Conservation (phyloP, 2,888 invertebrate species). For the Acleris holmiana region DNA sequence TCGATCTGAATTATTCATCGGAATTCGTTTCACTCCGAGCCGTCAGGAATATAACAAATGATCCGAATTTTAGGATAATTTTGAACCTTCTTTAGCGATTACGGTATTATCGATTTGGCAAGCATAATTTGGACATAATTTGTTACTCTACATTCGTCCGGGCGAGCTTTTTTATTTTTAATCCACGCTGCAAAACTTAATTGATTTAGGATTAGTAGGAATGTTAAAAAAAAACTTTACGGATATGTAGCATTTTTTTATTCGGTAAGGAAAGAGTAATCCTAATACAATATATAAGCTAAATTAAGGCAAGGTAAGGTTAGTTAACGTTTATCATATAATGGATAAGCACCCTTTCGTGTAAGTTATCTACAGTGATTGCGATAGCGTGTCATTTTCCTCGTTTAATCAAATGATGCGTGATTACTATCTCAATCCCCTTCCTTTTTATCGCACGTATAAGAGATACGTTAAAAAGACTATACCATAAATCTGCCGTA, state of each 20-base stretch:
- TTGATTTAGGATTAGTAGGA: too few relatives aligned
- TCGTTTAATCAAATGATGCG: conserved; percentile 35
- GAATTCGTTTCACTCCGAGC: conserved; percentile 73
- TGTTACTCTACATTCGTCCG: conserved; percentile 6
- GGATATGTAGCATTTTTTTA: too few relatives aligned
- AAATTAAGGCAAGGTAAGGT: too few relatives aligned
- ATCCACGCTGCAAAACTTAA: neutral
- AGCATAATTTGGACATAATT: conserved; percentile 59
- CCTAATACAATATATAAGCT: too few relatives aligned
- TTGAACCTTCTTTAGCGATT: conserved; percentile 63
- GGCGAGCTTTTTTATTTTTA: conserved; percentile 1
- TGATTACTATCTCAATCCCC: conserved; percentile 42
- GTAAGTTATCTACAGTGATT: too few relatives aligned
- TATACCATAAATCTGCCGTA: conserved; percentile 65
- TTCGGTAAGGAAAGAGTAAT: too few relatives aligned
- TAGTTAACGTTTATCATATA: too few relatives aligned
- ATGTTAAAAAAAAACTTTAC: too few relatives aligned
- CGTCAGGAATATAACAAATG: conserved; percentile 71
- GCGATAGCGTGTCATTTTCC: conserved; percentile 19
- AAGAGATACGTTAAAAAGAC: conserved; percentile 51
- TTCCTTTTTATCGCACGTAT: conserved; percentile 42
- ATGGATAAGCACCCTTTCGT: too few relatives aligned
- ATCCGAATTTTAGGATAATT: conserved; percentile 63
- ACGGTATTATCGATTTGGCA: conserved; percentile 81
- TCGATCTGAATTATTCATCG: conserved; percentile 40